Evolutionary conservation across 2,113 vertebrate genomes (phyloP).

Genomic region (Tyto alba): DNA sequence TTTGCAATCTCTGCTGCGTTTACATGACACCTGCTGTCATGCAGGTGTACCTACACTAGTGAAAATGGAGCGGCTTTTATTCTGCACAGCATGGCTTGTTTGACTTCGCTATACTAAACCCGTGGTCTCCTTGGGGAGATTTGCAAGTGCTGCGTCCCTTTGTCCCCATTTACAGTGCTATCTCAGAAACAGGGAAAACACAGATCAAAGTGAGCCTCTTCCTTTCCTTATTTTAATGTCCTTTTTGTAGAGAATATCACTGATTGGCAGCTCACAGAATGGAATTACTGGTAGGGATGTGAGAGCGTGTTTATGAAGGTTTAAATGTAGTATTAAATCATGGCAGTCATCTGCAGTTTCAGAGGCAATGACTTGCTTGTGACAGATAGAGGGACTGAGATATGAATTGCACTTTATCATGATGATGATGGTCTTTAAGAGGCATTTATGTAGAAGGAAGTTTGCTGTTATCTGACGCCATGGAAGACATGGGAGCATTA

Average conservation of each 20-base stretch:
- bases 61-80: background rate
- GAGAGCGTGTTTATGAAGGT: background rate
- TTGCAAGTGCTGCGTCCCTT: background rate
- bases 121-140: background rate
- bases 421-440: background rate
- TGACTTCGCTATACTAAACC: background rate
- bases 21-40: background rate
- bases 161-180: background rate
- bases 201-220: background rate
- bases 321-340: background rate
- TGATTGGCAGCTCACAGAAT: background rate
- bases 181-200: background rate
- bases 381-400: background rate
- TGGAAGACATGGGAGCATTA: too few relatives aligned
- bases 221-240: background rate
- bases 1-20: background rate
- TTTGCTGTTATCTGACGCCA: background rate
- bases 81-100: background rate
- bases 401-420: background rate
- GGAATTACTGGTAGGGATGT: background rate
- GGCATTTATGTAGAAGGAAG: background rate
- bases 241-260: background rate
- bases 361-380: background rate
- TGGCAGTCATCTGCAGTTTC: background rate
- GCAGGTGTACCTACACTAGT: background rate